Base-by-base conservation (phyloP, 2,113 vertebrate species). In the Oxyura jamaicensis region DNA sequence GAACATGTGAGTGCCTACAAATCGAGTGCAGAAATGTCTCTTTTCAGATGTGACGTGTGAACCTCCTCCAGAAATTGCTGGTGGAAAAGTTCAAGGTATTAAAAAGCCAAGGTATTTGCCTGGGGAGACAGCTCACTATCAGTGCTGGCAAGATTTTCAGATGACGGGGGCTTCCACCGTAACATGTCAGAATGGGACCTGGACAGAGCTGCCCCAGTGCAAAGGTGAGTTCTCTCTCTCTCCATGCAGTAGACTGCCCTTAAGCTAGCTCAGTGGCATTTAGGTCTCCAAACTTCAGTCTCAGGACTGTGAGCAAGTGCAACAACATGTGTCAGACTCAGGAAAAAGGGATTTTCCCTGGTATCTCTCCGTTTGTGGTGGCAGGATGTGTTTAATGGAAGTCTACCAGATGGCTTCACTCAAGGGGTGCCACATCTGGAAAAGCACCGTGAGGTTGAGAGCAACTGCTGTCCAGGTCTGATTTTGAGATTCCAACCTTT, bases 31-130 rank as follows among this genome's bases (percentile, higher is more conserved):
- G 42, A 63, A 0, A 0, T 82, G 42, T 82, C 53, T 96, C 71
- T 76, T 95, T 93, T 90, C 95, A 96, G 95, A 95, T 48, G 23
- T 39, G 66, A 93, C 4, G 0, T 96, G 96, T 62, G 44, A 13
- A 8, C 93, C 96, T 72, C 95, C 96, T 85, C 85, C 58, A 85
- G 93, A 96, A 85, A 96, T 96, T 21, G 20, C 35, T 66, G 95
- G 92, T 65, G 93, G 95, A 35, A 56, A 39, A 15, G 53, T 96
- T 63, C 44, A 81, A 19, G 85, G 85, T 48, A 1, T 52, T 35
- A 96, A 68, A 48, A 96, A 90, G 85, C 26, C 91, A 20, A 67
- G 39, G 29, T 94, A 96, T 41, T 31, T 72, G 33, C 96, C 91
- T 10, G 90, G 74, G 29, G 90, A 96, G 68, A 39, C 25, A 72